Base-by-base conservation (phyloP, 2,797 vertebrate genomes). In the Poecile montanus region DNA sequence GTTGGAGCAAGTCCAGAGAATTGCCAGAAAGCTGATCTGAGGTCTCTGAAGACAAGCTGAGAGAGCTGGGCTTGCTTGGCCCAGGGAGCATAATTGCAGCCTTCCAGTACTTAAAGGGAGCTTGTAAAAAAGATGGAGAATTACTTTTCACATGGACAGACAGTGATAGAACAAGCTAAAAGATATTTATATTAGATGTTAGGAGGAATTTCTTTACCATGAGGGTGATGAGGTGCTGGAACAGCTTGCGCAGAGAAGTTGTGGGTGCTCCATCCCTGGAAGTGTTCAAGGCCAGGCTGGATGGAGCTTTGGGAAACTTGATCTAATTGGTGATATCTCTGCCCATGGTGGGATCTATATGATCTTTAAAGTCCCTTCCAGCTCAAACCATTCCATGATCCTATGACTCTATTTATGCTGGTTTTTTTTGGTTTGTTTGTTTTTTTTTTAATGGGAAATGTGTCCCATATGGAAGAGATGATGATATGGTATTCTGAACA, bases 1-100 rank as follows among this genome's bases (percentile, higher is more conserved):
- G 12, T 32, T 66, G 36, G 16, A 66, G 7, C 10, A 60, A 47
- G 9, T 42, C 53, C 45, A 66, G 47, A 36, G 21, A 40, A 40
- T 6, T 26, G 21, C 18, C 38, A 58, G n/a, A 30, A 30, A 53
- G 6, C 15, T 53, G 18, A 47, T 32, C 26, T 7, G 6, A 20
- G 22, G 7, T 13, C 18, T 42, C 26, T 60, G 18, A 18, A 30
- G 29, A 47, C 11, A 65, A 45, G 18, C 20, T 53, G 38, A 47
- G n/a, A 36, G 12, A 53, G 3, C 5, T 34, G n/a, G 6, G 2
- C 1, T 19, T 71, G 15, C 61, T 63, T 0, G 0, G 29, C 30
- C 21, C 2, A 2, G 8, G 34, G 13, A 53, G 6, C 21, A 47
- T 11, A 36, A 27, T 7, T 29, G 7, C 22, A 42, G 23, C 18